Percentiles rank a stretch among this genome's conserved stretches.
phyloP scores from a whole-genome alignment of 2,888 invertebrate species.

The Camptogramma bilineatum region DNA sequence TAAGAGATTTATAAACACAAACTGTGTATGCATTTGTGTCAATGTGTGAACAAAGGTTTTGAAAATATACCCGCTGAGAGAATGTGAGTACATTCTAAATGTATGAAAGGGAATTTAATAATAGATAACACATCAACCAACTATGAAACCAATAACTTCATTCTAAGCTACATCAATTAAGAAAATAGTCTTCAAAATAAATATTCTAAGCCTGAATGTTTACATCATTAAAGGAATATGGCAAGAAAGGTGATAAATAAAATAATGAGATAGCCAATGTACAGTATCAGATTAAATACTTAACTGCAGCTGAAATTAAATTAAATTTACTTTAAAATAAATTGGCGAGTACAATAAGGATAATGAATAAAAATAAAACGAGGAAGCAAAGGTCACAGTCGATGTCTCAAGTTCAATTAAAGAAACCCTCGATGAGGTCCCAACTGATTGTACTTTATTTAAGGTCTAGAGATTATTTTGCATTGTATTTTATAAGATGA shows the following conservation, averaged over 20 bases:
- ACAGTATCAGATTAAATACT: conserved; percentile 49
- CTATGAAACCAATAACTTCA: no score
- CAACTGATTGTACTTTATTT: conserved; percentile 39
- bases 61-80: no score
- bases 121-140: no score
- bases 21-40: background rate
- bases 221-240: conserved; percentile 23
- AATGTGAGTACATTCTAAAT: no score
- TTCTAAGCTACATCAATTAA: no score
- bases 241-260: conserved; percentile 38
- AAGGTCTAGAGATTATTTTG: conserved; percentile 33
- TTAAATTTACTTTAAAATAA: conserved; percentile 59
- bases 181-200: no score
- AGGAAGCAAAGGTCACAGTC: conserved; percentile 61
- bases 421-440: conserved; percentile 48
- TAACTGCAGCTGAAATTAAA: conserved; percentile 52
- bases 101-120: no score
- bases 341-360: conserved; percentile 62
- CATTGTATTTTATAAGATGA: conserved; percentile 22
- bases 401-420: conserved; percentile 53
- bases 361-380: conserved; percentile 63
- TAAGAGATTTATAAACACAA: background rate
- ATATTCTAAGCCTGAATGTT: background rate
- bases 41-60: no score
- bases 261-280: conserved; percentile 37